Base-by-base conservation (phyloP, 2,113 vertebrate species). In the Nansenia antarctica region DNA sequence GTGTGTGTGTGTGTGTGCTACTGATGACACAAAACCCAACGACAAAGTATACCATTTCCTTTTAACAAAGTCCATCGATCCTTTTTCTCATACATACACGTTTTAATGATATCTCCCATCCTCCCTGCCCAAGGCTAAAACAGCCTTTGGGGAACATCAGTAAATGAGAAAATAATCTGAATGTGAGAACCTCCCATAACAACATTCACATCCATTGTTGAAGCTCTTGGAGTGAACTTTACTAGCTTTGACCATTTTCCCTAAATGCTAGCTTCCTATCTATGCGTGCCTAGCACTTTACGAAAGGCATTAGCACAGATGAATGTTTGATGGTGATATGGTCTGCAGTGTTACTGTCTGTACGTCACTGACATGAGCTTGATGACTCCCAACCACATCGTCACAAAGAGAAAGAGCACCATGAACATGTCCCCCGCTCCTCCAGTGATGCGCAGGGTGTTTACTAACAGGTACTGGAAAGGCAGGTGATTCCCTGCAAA, bases 371-470 rank as follows among this genome's bases (percentile, higher is more conserved):
- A 55, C 12, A 55, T 55, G 4, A 35, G 34, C 64, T 65, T 69
- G 69, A 75, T 27, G 63, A 42, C 62, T 67, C 45, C 37, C 70
- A 66, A 63, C 68, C 30, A 37, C 60, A 67, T 65, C 61, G 82
- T 81, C 76, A 71, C 55, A 59, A 14, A 2, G 39, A 9, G 66
- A 67, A 73, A 74, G 79, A 32, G 4, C 57, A 73, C 53, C 72
- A 80, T 75, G 71, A 67, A 71, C 72, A 69, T 69, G 78, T 73
- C 39, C 57, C 65, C 67, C 53, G 74, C 63, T 70, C 59, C 9
- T 9, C n/a, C 39, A 62, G 67, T 77, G 74, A 74, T 76, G 65
- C 72, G 69, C 64, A n/a, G 52, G 2, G 47, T 52, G 15, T 22
- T 8, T 52, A 47, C 42, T 14, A 24, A 7, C 15, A 24, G 49